Evolutionary conservation across 2,797 vertebrate species (phyloP), one percentile per base, ranked within the genome.

Genomic region (Acanthiza pusilla): DNA sequence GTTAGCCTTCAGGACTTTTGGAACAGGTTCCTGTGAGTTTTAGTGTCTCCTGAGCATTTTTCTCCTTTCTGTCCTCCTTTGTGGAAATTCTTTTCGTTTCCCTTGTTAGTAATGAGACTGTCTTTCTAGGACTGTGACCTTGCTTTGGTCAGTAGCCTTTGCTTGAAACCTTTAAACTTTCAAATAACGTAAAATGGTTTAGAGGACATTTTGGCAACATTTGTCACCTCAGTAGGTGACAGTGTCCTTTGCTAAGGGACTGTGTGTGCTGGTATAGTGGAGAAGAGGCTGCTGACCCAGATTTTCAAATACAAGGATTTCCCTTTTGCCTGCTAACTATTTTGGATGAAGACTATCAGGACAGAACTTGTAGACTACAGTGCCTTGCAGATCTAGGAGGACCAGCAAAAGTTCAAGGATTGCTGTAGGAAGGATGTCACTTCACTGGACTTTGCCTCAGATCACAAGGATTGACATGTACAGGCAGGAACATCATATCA

Each of bases 391-490:
- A 48, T 53, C 38, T 78, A 43, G 51, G 38, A 63, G 36, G 21
- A 73, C 2, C 21, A 57, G 22, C 2, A 11, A 23, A 75, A 79
- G 15, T 51, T 63, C 26, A 43, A 82, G 55, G 40, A 58, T 38
- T 66, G 63, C 51, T 88, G 40, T 38, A 42, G 30, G 45, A 76
- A 48, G 29, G 30, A 30, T 25, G 30, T 57, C 20, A 5, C 14
- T 57, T 58, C 27, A 22, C 9, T 66, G 79, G 47, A 51, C 34
- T 53, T 68, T 87, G 26, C 36, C n/a, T 22, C 6, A 10, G n/a
- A 32, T 19, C 10, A 13, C 0, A 0, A 65, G 26, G 40, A 22
- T 53, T 6, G 53, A 51, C 23, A 16, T 36, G 10, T 21, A 21
- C 29, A 45, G 42, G 20, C 5, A 32, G 57, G 21, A 51, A 36